These are phyloP conservation scores for Poecilia gillii DNA, from an alignment of 2,797 vertebrate species.

Conservation along the genomic window DNA sequence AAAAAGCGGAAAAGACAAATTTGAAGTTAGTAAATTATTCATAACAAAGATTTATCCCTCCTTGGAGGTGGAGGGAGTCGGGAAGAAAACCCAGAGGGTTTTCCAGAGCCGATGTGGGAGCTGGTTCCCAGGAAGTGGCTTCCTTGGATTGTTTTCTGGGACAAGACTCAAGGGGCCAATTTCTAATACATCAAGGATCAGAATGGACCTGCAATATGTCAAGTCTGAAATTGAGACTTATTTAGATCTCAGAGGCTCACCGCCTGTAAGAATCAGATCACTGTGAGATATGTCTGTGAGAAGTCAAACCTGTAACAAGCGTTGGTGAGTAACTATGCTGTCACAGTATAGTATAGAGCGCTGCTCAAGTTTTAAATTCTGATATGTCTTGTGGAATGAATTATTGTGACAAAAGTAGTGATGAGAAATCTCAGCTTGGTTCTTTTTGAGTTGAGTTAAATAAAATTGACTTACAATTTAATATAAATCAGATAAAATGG, in stretches of 20 bases:
- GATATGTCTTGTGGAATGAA: slow-evolving; percentile 4
- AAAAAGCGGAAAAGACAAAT: slow-evolving; percentile 76
- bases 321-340: slow-evolving; percentile 12
- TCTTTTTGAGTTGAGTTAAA: neutral
- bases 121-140: slow-evolving; percentile 43
- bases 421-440: neutral
- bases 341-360: neutral
- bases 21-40: slow-evolving; percentile 80
- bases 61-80: slow-evolving; percentile 44
- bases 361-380: slow-evolving; percentile 12
- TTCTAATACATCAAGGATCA: slow-evolving; percentile 58
- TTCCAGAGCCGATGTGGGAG: slow-evolving; percentile 46
- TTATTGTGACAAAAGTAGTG: neutral
- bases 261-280: slow-evolving; percentile 14
- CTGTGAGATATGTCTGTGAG: slow-evolving; percentile 24
- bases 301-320: neutral
- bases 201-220: slow-evolving; percentile 54
- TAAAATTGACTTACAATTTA: neutral
- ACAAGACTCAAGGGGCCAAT: slow-evolving; percentile 65
- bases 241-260: slow-evolving; percentile 49
- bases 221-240: slow-evolving; percentile 37
- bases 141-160: slow-evolving; percentile 66
- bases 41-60: slow-evolving; percentile 74
- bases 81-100: slow-evolving; percentile 38
- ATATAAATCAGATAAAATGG: neutral